Percentiles rank a stretch among this genome's conserved stretches.
phyloP scores from a whole-genome alignment of 2,888 invertebrate species.

The Chrysolina oricalcia region DNA sequence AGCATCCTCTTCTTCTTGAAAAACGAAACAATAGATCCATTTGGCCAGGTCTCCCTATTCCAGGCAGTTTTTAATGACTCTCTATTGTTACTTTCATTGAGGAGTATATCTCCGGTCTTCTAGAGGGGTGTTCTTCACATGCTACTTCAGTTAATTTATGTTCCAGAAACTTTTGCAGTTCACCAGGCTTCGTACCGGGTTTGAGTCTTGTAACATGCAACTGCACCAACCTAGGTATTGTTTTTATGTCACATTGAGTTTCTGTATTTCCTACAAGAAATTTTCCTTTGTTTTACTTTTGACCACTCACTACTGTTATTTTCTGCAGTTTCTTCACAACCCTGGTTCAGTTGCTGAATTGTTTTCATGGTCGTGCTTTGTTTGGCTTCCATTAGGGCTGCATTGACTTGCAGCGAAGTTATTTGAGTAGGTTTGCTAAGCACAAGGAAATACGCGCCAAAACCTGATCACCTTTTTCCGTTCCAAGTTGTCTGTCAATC shows the following conservation, averaged over 20 bases:
- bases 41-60: slow-evolving; percentile 2
- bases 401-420: background rate
- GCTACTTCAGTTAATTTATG: background rate
- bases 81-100: background rate
- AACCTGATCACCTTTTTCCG: too few species aligned
- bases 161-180: background rate
- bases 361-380: slow-evolving; percentile 15
- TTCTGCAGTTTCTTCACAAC: background rate
- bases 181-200: background rate
- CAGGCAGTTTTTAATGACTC: slow-evolving; percentile 8
- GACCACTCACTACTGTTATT: slow-evolving; percentile 7
- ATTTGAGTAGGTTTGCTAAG: background rate
- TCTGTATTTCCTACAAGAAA: background rate
- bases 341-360: slow-evolving; percentile 6
- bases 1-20: slow-evolving; percentile 7
- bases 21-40: background rate
- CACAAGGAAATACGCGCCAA: too few species aligned
- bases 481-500: too few species aligned
- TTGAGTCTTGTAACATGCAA: background rate
- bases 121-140: background rate
- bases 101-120: background rate
- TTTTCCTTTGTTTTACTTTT: slow-evolving; percentile 15
- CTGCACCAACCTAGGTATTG: background rate
- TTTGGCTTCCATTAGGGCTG: slow-evolving; percentile 10
- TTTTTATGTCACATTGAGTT: background rate